phyloP scores from a whole-genome alignment of 2,797 vertebrate species.

The Malurus splendens region DNA sequence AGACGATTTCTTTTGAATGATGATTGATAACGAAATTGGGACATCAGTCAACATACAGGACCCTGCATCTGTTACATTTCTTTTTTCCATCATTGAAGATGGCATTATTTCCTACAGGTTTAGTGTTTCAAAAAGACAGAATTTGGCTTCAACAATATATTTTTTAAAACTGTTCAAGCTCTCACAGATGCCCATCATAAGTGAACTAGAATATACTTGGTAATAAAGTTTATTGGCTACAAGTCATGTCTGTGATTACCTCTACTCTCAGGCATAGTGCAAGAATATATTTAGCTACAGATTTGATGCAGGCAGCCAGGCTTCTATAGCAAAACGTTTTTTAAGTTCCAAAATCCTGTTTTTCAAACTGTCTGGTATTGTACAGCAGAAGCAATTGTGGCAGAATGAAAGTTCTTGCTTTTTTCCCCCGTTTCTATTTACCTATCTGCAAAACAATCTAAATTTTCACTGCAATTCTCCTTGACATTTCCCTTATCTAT shows the following conservation, averaged over 20 bases:
- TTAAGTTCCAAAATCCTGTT: not conserved
- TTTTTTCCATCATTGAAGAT: not conserved
- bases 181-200: not conserved
- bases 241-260: constrained; percentile 15
- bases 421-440: constrained; percentile 47
- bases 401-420: constrained; percentile 25
- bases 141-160: not conserved
- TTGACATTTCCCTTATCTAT: constrained; percentile 67
- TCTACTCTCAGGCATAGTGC: not conserved
- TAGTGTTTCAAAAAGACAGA: not conserved
- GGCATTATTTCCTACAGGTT: not conserved
- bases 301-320: not conserved
- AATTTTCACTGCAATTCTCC: constrained; percentile 46
- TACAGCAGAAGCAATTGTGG: not conserved
- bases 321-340: not conserved
- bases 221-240: not conserved
- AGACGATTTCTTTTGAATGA: not conserved
- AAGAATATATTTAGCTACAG: not conserved
- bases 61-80: not conserved
- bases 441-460: constrained; percentile 36
- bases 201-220: not conserved
- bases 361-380: not conserved
- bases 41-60: not conserved
- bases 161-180: not conserved
- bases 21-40: not conserved